Conservation (phyloP, 2,797 vertebrate genomes). For the Meda fulgida region DNA sequence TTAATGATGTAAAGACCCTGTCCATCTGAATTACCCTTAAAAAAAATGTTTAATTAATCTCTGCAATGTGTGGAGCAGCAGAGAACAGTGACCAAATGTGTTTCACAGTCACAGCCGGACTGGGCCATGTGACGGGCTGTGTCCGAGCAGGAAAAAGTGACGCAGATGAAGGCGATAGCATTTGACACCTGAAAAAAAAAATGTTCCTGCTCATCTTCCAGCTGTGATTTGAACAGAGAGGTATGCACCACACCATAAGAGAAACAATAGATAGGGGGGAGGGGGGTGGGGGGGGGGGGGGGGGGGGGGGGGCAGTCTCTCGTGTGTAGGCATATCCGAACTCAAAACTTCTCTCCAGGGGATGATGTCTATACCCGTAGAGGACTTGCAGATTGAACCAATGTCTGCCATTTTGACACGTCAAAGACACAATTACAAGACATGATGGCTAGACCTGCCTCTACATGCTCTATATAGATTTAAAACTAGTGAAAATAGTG, state of each 20-base stretch:
- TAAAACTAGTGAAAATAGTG: conserved; percentile 53
- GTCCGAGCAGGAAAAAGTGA: conserved; percentile 74
- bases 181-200: conserved; percentile 98
- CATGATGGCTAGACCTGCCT: conserved; percentile 90
- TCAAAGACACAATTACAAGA: conserved; percentile 93
- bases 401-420: conserved; percentile 85
- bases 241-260: conserved; percentile 75
- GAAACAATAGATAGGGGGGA: conserved; percentile 74
- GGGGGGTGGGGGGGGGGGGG: too few relatives aligned
- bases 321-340: conserved; percentile 68
- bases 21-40: conserved; percentile 81
- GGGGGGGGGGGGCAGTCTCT: conserved; percentile 14
- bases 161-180: conserved; percentile 91
- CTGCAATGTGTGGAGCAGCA: conserved; percentile 82
- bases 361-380: conserved; percentile 62
- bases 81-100: conserved; percentile 85
- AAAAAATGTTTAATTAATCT: conserved; percentile 80
- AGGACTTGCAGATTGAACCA: conserved; percentile 53
- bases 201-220: conserved; percentile 87
- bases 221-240: conserved; percentile 68
- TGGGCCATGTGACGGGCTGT: conserved; percentile 82
- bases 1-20: conserved; percentile 78
- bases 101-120: conserved; percentile 91
- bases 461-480: conserved; percentile 82
- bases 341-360: conserved; percentile 66